Conservation (phyloP, 2,113 vertebrate genomes). For the Mus pahari region DNA sequence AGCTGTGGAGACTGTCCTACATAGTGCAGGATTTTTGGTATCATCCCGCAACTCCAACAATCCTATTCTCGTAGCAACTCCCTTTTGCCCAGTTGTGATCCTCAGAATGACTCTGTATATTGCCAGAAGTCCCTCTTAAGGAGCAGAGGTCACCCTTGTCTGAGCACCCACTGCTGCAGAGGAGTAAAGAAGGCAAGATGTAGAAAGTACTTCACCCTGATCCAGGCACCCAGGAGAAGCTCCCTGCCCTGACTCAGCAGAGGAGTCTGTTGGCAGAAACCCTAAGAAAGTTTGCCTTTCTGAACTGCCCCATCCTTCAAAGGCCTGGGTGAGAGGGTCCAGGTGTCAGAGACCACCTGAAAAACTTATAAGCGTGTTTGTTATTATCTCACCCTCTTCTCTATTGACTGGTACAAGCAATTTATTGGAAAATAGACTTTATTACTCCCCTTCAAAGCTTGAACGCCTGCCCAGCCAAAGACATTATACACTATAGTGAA, state of each 20-base stretch:
- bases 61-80: neutral
- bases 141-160: neutral
- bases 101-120: neutral
- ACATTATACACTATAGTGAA: slow-evolving; percentile 34
- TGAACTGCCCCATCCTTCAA: neutral
- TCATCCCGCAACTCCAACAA: neutral
- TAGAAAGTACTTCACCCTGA: neutral
- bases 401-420: slow-evolving; percentile 52
- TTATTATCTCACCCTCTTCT: neutral
- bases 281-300: slow-evolving; percentile 21
- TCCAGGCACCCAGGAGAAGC: neutral
- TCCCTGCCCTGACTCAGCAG: neutral
- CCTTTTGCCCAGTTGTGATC: neutral
- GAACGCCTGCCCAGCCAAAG: slow-evolving; percentile 59
- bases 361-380: neutral
- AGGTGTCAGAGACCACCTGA: neutral
- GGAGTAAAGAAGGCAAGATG: slow-evolving; percentile 3
- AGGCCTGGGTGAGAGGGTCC: slow-evolving; percentile 13
- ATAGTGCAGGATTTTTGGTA: neutral
- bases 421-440: slow-evolving; percentile 57
- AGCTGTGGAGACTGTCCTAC: too few species aligned
- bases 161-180: neutral
- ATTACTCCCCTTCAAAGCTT: slow-evolving; percentile 33
- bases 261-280: neutral
- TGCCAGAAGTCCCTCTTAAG: neutral